phyloP scores from a whole-genome alignment of 2,113 vertebrate genomes.

The Atlantisia rogersi region DNA sequence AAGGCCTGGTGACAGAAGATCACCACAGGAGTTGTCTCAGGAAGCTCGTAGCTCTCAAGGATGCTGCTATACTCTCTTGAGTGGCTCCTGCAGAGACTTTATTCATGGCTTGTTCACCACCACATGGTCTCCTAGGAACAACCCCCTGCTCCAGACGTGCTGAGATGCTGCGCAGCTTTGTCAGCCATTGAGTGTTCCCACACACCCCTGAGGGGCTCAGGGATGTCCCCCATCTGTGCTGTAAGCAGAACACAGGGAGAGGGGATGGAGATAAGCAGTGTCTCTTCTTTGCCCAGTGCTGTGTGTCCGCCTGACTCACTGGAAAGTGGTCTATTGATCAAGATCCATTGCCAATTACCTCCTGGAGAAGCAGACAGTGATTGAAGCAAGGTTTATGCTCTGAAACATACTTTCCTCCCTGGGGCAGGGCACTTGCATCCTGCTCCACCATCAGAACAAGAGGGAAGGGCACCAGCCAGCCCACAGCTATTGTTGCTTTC shows the following conservation, averaged over 20 bases:
- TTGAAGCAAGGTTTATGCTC: background rate
- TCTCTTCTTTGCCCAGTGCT: background rate
- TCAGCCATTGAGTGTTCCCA: fast-evolving
- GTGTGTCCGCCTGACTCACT: background rate
- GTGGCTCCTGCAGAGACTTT: background rate
- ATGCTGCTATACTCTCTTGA: background rate
- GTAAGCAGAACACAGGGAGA: background rate
- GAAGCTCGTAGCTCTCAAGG: background rate
- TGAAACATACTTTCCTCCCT: background rate
- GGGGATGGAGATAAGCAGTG: background rate
- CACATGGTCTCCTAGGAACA: background rate
- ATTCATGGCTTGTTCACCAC: background rate
- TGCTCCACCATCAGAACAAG: background rate
- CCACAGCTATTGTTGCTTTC: background rate
- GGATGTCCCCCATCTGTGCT: background rate
- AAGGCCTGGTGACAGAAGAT: background rate
- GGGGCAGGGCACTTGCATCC: background rate
- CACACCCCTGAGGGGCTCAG: background rate
- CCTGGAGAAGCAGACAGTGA: conserved; percentile 16
- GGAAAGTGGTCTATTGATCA: conserved; percentile 8
- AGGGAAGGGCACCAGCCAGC: background rate
- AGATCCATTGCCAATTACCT: conserved; percentile 11
- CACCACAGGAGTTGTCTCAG: background rate
- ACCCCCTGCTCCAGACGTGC: background rate
- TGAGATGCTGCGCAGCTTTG: background rate